phyloP scores from a whole-genome alignment of 2,888 invertebrate genomes.

The Quadriops clusia region DNA sequence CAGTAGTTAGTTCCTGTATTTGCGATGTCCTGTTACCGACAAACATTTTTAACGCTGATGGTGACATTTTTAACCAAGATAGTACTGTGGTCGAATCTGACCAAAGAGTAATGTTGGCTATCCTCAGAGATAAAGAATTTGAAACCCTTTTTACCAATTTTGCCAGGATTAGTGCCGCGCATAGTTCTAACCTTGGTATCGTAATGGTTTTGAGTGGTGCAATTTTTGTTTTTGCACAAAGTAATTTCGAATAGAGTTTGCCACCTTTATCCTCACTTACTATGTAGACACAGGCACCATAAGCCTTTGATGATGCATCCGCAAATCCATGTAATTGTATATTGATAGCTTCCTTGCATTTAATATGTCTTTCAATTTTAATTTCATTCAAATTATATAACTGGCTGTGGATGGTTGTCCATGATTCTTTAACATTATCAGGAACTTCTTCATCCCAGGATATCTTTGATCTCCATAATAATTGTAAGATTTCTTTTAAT shows the following conservation, averaged over 20 bases:
- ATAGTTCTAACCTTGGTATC: constrained; percentile 15
- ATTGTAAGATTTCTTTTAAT: constrained; percentile 8
- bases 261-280: no score
- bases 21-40: constrained; percentile 18
- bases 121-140: constrained; percentile 9
- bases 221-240: constrained; percentile 15
- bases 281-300: constrained; percentile 11
- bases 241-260: no score
- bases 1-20: constrained; percentile 15
- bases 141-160: constrained; percentile 12
- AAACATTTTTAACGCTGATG: constrained; percentile 19
- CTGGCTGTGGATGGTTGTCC: constrained; percentile 3
- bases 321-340: constrained; percentile 10
- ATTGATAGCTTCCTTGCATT: not conserved
- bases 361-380: constrained; percentile 3
- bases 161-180: constrained; percentile 15
- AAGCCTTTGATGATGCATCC: constrained; percentile 10
- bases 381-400: constrained; percentile 9
- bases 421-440: constrained; percentile 3
- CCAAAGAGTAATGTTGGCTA: constrained; percentile 15
- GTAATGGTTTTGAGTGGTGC: constrained; percentile 16
- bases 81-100: constrained; percentile 20
- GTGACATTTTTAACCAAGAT: constrained; percentile 15
- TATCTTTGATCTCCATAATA: constrained; percentile 9
- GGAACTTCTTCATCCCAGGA: constrained; percentile 9